These are phyloP conservation scores for Daubentonia madagascariensis DNA, from an alignment of 2,113 vertebrate species.

Conservation along the genomic window DNA sequence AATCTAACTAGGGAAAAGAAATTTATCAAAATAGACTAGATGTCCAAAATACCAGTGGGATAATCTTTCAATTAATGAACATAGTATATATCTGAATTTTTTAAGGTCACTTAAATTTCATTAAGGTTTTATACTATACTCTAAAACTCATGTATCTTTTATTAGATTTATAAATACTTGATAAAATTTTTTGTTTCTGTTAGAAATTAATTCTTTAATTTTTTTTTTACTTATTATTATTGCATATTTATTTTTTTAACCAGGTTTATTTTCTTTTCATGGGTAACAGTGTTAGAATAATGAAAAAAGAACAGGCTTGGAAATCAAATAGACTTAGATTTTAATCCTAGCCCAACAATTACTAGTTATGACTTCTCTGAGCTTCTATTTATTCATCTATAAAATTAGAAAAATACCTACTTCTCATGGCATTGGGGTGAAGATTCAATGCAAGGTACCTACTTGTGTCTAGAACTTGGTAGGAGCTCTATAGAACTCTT, in stretches of 20 bases:
- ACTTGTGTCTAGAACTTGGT: background rate
- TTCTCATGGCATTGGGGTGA: background rate
- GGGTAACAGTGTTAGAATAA: background rate
- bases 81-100: background rate
- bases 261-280: slow-evolving; percentile 4
- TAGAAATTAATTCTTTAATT: background rate
- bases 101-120: slow-evolving; percentile 26
- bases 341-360: background rate
- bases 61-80: background rate
- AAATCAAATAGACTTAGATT: background rate
- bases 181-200: background rate
- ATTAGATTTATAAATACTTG: background rate
- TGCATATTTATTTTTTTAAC: background rate
- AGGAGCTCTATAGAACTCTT: background rate
- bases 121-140: slow-evolving; percentile 3
- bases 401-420: background rate
- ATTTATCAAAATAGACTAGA: background rate
- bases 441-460: background rate
- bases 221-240: background rate
- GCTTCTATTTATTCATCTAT: background rate
- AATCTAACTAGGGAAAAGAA: background rate
- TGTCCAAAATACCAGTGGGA: background rate
- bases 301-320: background rate
- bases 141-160: slow-evolving; percentile 2
- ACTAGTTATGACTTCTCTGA: background rate